Evolutionary conservation across 2,888 invertebrate genomes (phyloP), one percentile per base, ranked within the genome.

Genomic region (Neoitamus cyanurus): DNA sequence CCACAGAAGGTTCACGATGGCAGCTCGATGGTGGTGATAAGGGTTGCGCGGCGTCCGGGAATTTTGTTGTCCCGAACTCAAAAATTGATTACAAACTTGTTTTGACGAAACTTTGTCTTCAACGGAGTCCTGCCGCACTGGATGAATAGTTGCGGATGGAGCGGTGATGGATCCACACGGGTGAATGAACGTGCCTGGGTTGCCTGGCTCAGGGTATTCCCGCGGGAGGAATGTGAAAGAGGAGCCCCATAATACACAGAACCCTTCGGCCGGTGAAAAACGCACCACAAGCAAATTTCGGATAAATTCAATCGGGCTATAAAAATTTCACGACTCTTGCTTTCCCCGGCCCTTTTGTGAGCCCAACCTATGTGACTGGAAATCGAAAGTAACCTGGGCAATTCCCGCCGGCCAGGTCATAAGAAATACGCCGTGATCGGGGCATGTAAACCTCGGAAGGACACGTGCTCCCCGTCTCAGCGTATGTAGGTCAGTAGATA

Each of bases 61-160:
- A 69, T 36, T 82, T 69, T 69, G 82, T 82, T 82, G 11, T n/a
- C 13, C 69, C 11, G 13, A 82, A 28, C 82, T 82, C 69, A 82
- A 82, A 82, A 82, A 82, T 82, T 82, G 82, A 82, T 82, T 82
- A 82, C 68, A 69, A 69, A 69, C 36, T 82, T 82, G 68, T 82
- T 82, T 82, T 82, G 36, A 36, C 25, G 69, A 82, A 82, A 82
- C 82, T 82, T 82, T 82, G 69, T 82, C 82, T 69, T 82, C 37
- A 37, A 7, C n/a, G 13, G 15, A 37, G 25, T 15, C 30, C 73
- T 34, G 36, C 34, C 73, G n/a, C 36, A 28, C 13, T 75, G 75
- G 75, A 28, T 28, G 28, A 72, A 72, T 72, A 72, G 72, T 72
- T 72, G 34, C 6, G 34, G 30, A 70, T 31, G 30, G 30, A 31